Percentiles rank a stretch among this genome's conserved stretches.
These are phyloP conservation scores for Lycopodina hypogea DNA, from an alignment of 37 sponge, comb jelly and placozoan species.

Conservation along the genomic window DNA sequence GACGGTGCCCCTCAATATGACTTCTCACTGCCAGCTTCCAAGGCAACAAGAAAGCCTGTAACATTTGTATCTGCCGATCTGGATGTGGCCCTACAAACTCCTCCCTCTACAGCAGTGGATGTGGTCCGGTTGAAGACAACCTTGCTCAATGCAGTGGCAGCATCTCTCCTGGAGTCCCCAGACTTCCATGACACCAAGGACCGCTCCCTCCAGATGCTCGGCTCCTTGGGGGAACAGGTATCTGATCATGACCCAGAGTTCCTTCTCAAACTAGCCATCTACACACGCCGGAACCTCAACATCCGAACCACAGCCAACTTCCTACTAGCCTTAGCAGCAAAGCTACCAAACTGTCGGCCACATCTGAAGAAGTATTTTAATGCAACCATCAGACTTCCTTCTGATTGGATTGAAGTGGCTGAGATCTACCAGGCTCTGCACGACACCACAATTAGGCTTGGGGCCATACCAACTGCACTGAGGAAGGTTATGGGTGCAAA, in stretches of 20 bases:
- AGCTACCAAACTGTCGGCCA: constrained; percentile 76
- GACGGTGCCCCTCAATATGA: constrained; percentile 41
- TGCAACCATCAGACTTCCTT: constrained; percentile 81
- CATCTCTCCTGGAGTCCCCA: constrained; percentile 86
- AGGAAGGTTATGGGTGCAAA: constrained; percentile 88
- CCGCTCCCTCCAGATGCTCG: constrained; percentile 48
- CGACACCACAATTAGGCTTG: constrained; percentile 84
- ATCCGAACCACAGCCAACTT: constrained; percentile 96
- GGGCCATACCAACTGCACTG: constrained; percentile 86
- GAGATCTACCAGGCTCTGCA: constrained; percentile 94
- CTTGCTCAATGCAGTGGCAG: constrained; percentile 88
- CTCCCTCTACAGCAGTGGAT: constrained; percentile 33
- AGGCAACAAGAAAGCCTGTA: background rate
- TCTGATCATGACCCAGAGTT: constrained; percentile 88
- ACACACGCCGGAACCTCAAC: constrained; percentile 86
- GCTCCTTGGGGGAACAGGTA: constrained; percentile 45
- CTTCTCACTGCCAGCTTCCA: constrained; percentile 6
- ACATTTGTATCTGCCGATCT: constrained; percentile 51
- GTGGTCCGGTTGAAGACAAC: constrained; percentile 53
- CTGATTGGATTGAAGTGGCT: constrained; percentile 99
- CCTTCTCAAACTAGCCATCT: constrained; percentile 90
- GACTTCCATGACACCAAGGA: constrained; percentile 69
- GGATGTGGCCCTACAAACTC: constrained; percentile 40
- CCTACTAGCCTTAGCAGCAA: constrained; percentile 89
- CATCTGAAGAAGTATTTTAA: constrained; percentile 91